A percentile compares a stretch with the other conserved stretches of the same genome.
Conservation (phyloP, 2,888 invertebrate species). For the Nemurella pictetii region DNA sequence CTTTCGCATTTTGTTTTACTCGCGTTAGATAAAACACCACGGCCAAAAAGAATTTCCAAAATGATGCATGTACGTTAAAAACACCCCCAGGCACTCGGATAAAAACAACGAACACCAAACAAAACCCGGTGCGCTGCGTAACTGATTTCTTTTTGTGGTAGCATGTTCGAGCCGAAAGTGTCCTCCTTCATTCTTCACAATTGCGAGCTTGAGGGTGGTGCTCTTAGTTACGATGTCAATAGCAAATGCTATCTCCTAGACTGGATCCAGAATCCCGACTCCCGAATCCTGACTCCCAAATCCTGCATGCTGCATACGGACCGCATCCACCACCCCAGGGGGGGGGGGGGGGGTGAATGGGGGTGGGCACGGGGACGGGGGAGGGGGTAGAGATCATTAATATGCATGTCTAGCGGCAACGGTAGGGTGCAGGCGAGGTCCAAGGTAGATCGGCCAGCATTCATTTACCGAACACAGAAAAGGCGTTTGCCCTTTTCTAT, state of each 20-base stretch:
- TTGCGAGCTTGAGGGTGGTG: not conserved
- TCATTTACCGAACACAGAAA: constrained; percentile 45
- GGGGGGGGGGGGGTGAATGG: not conserved
- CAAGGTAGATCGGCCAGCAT: constrained; percentile 24
- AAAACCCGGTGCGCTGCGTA: not conserved
- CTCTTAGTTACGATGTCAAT: constrained; percentile 18
- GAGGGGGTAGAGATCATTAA: constrained; percentile 27
- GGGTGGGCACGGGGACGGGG: too few relatives aligned
- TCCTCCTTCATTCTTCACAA: constrained; percentile 10
- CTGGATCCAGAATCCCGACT: not conserved
- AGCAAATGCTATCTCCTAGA: constrained; percentile 4
- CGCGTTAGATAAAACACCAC: not conserved
- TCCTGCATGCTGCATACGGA: not conserved
- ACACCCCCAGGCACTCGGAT: not conserved
- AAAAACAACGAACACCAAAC: not conserved
- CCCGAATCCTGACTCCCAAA: not conserved
- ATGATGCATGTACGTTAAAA: not conserved
- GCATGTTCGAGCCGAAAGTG: not conserved
- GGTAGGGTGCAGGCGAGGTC: not conserved
- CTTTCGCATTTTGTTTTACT: not conserved
- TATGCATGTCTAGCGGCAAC: constrained; percentile 13
- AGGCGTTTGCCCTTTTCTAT: constrained; percentile 41
- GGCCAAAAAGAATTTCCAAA: not conserved
- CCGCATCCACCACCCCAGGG: constrained; percentile 11
- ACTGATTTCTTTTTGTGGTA: constrained; percentile 6